These are phyloP conservation scores for Delphinus delphis DNA, from an alignment of 2,113 vertebrate species.

Conservation along the genomic window DNA sequence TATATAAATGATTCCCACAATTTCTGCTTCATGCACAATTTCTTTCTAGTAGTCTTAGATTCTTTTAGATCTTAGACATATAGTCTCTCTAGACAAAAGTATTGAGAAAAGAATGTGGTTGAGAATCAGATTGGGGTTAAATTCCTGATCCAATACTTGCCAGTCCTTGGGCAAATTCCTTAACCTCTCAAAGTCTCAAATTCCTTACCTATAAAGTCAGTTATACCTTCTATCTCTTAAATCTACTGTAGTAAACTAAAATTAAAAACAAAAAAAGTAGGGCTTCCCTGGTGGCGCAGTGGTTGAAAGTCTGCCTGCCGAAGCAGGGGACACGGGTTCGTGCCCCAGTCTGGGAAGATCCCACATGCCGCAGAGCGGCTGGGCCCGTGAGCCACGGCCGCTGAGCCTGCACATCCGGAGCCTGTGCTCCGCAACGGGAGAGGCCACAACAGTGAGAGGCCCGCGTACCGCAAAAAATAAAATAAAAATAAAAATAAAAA, in stretches of 20 bases:
- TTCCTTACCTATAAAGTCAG: not conserved
- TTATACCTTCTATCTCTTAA: not conserved
- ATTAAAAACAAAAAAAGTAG: not conserved
- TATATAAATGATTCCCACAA: not conserved
- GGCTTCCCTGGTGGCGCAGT: too few species aligned
- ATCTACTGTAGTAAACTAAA: not conserved
- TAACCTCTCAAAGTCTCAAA: not conserved
- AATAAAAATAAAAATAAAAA: not conserved
- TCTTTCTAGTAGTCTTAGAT: not conserved
- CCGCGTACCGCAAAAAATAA: too few species aligned
- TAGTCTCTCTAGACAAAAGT: not conserved
- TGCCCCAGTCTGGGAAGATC: too few species aligned
- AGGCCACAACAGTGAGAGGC: too few species aligned
- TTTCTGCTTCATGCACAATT: not conserved
- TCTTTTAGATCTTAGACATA: not conserved
- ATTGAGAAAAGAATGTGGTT: not conserved
- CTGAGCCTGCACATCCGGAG: too few species aligned
- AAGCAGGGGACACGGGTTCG: too few species aligned
- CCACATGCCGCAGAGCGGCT: too few species aligned
- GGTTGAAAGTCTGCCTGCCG: too few species aligned
- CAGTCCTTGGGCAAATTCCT: constrained; percentile 2
- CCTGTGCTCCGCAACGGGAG: too few species aligned
- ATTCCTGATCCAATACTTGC: not conserved
- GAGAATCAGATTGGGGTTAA: not conserved
- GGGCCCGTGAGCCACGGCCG: too few species aligned